These are phyloP conservation scores for Ochlodes sylvanus DNA, from an alignment of 2,888 invertebrate species.

Conservation along the genomic window DNA sequence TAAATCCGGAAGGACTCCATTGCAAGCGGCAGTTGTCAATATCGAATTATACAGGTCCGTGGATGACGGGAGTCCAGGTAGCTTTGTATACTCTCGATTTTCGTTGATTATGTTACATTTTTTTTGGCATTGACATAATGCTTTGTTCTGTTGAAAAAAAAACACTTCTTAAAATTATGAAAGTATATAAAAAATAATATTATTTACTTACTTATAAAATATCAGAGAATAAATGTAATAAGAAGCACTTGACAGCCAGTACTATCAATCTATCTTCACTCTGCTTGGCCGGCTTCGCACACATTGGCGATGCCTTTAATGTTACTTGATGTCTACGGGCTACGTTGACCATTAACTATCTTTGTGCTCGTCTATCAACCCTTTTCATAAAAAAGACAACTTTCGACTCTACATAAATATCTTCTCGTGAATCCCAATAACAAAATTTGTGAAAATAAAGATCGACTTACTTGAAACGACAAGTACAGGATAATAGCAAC, in stretches of 20 bases:
- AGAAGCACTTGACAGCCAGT: no score
- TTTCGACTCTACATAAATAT: background rate
- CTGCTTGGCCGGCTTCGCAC: no score
- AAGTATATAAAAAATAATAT: conserved; percentile 19
- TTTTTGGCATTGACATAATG: conserved; percentile 46
- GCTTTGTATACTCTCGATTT: conserved; percentile 6
- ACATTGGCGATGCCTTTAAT: no score
- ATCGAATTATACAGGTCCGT: conserved; percentile 46
- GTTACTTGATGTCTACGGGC: no score
- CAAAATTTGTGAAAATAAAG: background rate
- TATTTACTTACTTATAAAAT: background rate
- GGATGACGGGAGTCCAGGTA: background rate
- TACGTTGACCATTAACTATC: no score
- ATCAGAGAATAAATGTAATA: no score
- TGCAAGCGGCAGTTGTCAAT: conserved; percentile 46
- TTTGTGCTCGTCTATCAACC: no score
- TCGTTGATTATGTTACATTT: background rate
- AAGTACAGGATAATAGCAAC: conserved; percentile 51
- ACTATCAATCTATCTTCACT: no score
- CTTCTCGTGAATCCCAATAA: background rate
- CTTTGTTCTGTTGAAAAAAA: conserved; percentile 41
- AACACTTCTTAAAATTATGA: background rate
- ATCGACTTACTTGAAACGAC: conserved; percentile 56
- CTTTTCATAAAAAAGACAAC: background rate
- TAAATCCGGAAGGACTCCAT: conserved; percentile 48